A percentile compares a stretch with the other conserved stretches of the same genome.
Evolutionary conservation across 2,113 vertebrate species (phyloP).

Genomic region (Chrysemys picta): DNA sequence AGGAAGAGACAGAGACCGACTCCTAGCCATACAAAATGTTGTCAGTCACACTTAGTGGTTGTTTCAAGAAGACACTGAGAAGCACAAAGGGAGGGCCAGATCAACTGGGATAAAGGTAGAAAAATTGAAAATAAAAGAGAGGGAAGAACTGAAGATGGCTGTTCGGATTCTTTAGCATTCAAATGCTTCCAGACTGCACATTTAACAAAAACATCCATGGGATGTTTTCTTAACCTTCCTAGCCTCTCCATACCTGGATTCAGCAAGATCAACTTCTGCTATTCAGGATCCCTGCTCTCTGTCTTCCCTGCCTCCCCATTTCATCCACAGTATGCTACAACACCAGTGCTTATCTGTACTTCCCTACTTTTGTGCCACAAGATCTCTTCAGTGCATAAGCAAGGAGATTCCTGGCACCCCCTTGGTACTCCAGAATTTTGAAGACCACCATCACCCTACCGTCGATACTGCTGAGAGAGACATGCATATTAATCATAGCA

Average conservation of each 20-base stretch:
- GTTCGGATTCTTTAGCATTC: neutral
- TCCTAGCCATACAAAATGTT: neutral
- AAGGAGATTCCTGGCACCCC: neutral
- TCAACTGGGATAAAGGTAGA: neutral
- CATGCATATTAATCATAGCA: neutral
- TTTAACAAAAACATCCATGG: neutral
- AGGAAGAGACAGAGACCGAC: neutral
- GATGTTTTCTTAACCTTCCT: neutral
- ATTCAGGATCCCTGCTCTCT: neutral
- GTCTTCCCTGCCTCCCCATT: neutral
- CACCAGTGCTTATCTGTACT: neutral
- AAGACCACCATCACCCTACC: neutral
- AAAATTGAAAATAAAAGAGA: neutral
- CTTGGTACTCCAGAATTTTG: no score
- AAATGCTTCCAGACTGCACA: constrained; percentile 20
- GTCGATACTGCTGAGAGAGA: neutral
- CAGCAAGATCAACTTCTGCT: neutral
- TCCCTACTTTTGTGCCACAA: neutral
- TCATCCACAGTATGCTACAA: neutral
- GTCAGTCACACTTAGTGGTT: neutral
- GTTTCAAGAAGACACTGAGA: neutral
- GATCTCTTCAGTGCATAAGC: accelerated
- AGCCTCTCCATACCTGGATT: neutral
- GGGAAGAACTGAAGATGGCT: neutral
- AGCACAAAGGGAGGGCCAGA: neutral